Base-by-base conservation (phyloP, 2,888 invertebrate species). In the Nematopogon swammerdamellus region DNA sequence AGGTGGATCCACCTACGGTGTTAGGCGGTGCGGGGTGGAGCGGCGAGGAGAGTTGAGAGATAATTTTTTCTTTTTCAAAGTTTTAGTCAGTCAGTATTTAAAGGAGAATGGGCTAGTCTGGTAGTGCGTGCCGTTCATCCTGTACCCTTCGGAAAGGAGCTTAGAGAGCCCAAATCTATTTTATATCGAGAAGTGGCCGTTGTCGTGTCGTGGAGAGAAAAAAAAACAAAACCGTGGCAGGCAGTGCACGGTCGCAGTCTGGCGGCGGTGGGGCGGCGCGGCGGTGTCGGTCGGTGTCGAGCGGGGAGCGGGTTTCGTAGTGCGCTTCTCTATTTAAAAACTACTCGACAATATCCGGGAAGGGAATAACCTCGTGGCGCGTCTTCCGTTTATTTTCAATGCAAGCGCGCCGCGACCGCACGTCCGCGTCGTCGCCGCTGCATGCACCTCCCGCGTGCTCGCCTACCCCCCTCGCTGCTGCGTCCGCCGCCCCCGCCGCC, bases 311-410 rank as follows among this genome's bases (percentile, higher is more conserved):
- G 75, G 76, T 74, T 73, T 72, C 74, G 75, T 73, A 73, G 75
- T 73, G 75, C 69, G 71, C 67, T 75, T 73, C 76, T 75, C 72
- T 77, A 76, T 75, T 77, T 71, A 75, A 74, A 76, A 75, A 72
- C 70, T 68, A 72, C 64, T 69, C 64, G 63, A 64, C 72, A 72
- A 72, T 77, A 79, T 76, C 76, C 74, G 76, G 76, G 70, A 76
- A 79, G 77, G 76, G 77, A 70, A 66, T 68, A 66, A 67, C 68
- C 70, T 68, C 70, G 68, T 67, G 36, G 36, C 68, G 63, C 30
- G 30, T 30, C 69, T 67, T 70, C 69, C 70, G 67, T 69, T 72
- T 68, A 67, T 67, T 70, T 70, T 71, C 68, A 66, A 72, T 77
- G 79, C 79, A 77, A 75, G 75, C 72, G 75, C 67, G 65, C 68